Evolutionary conservation across 2,797 vertebrate species (phyloP).

Genomic region (Rhinella marina): DNA sequence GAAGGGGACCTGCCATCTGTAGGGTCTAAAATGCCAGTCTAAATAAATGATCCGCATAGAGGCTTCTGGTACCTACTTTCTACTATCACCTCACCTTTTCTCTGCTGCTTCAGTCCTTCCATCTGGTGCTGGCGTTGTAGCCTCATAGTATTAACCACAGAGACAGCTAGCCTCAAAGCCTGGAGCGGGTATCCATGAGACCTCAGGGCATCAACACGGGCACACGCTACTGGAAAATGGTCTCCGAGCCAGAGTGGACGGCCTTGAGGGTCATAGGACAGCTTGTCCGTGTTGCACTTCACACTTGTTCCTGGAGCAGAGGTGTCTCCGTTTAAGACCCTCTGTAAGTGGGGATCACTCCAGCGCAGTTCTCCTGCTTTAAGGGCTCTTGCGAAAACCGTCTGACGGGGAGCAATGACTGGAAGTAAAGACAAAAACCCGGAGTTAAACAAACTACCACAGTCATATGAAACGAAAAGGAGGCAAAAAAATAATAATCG

Average conservation of each 20-base stretch:
- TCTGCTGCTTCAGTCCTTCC: slow-evolving; percentile 72
- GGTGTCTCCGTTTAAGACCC: slow-evolving; percentile 64
- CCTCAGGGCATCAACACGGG: slow-evolving; percentile 73
- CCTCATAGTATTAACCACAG: slow-evolving; percentile 70
- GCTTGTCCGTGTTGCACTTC: slow-evolving; percentile 64
- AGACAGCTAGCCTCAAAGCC: slow-evolving; percentile 71
- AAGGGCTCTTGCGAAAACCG: slow-evolving; percentile 71
- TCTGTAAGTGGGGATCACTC: slow-evolving; percentile 71
- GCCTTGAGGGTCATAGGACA: slow-evolving; percentile 71
- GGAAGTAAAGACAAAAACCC: not conserved
- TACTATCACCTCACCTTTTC: slow-evolving; percentile 68
- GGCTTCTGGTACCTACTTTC: not conserved
- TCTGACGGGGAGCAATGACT: slow-evolving; percentile 63
- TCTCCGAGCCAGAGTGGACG: slow-evolving; percentile 73
- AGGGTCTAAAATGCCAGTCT: too few species aligned
- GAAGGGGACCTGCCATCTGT: too few species aligned
- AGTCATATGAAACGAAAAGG: not conserved
- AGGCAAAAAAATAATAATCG: not conserved
- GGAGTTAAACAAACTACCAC: not conserved
- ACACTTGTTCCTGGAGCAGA: slow-evolving; percentile 59
- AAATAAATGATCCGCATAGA: too few species aligned
- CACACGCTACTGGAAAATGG: slow-evolving; percentile 73
- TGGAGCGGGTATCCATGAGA: slow-evolving; percentile 72
- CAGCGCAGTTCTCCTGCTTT: slow-evolving; percentile 71
- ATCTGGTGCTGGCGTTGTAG: slow-evolving; percentile 72